Evolutionary conservation across 1,140 invertebrate genomes (phyloP).

Genomic region (Orius insidiosus): DNA sequence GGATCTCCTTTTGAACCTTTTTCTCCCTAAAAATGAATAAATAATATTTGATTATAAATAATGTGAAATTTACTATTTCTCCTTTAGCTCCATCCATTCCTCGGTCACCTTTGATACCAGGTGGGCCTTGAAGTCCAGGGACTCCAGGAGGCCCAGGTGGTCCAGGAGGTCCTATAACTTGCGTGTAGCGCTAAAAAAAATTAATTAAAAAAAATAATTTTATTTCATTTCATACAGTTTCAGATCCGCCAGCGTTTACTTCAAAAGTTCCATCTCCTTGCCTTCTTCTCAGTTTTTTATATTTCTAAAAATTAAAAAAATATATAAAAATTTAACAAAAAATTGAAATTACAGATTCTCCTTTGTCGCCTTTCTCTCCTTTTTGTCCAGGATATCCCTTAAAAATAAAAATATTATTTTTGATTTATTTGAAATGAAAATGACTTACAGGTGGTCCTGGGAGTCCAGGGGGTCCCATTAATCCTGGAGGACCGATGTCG

Average conservation of each 20-base stretch:
- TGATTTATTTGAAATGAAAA: not conserved
- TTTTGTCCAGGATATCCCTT: constrained; percentile 75
- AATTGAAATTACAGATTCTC: constrained; percentile 63
- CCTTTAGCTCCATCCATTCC: constrained; percentile 75
- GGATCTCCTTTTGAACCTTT: constrained; percentile 78
- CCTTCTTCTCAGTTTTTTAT: constrained; percentile 74
- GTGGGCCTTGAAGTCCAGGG: constrained; percentile 58
- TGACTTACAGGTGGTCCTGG: constrained; percentile 52
- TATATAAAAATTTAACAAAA: constrained; percentile 9
- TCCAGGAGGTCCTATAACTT: constrained; percentile 62
- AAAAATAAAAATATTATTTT: constrained; percentile 10
- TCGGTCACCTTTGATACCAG: constrained; percentile 75
- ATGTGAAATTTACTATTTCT: constrained; percentile 29
- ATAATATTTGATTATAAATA: not conserved
- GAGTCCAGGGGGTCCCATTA: constrained; percentile 69
- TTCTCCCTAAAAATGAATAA: constrained; percentile 50
- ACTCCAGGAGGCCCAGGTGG: constrained; percentile 59
- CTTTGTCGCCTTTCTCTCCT: constrained; percentile 81
- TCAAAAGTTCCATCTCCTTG: constrained; percentile 66
- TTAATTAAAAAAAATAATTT: constrained; percentile 2
- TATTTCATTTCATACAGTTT: constrained; percentile 1
- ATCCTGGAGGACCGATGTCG: constrained; percentile 73
- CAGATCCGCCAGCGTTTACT: constrained; percentile 45
- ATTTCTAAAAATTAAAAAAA: constrained; percentile 44
- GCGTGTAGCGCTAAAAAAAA: constrained; percentile 8